phyloP scores from a whole-genome alignment of 2,113 vertebrate genomes.

The Martes martes region DNA sequence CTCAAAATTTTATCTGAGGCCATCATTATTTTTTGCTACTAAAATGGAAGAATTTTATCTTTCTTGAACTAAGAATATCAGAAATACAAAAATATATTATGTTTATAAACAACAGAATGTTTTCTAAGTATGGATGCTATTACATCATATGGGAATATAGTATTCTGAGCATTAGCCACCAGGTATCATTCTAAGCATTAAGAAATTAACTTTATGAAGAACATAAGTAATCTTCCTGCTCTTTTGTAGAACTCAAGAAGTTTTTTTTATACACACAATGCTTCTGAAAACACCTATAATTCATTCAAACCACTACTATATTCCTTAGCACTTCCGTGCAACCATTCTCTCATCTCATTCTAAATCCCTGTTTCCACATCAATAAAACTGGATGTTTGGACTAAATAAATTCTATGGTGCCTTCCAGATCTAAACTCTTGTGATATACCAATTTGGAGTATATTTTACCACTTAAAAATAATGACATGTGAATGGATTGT shows the following conservation, averaged over 20 bases:
- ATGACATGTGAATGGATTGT: neutral
- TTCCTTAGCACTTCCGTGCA: neutral
- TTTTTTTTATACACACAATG: neutral
- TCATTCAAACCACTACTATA: neutral
- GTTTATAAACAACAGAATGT: conserved; percentile 1
- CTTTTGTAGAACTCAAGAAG: neutral
- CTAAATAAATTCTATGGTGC: neutral
- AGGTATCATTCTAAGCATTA: neutral
- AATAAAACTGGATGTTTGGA: neutral
- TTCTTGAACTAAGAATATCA: neutral
- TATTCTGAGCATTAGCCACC: neutral
- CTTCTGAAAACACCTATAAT: conserved; percentile 10
- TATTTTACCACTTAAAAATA: conserved; percentile 47
- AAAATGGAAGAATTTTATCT: conserved; percentile 36
- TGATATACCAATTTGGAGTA: neutral
- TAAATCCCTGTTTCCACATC: conserved; percentile 18
- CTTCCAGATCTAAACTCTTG: conserved; percentile 25
- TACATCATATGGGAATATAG: neutral
- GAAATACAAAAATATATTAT: neutral
- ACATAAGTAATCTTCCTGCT: neutral
- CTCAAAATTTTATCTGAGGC: neutral
- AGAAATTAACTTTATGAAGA: conserved; percentile 35
- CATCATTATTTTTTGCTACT: conserved; percentile 42
- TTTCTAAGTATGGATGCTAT: conserved; percentile 5
- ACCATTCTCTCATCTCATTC: conserved; percentile 2